Evolutionary conservation across 2,113 vertebrate species (phyloP).

Genomic region (Laterallus jamaicensis): DNA sequence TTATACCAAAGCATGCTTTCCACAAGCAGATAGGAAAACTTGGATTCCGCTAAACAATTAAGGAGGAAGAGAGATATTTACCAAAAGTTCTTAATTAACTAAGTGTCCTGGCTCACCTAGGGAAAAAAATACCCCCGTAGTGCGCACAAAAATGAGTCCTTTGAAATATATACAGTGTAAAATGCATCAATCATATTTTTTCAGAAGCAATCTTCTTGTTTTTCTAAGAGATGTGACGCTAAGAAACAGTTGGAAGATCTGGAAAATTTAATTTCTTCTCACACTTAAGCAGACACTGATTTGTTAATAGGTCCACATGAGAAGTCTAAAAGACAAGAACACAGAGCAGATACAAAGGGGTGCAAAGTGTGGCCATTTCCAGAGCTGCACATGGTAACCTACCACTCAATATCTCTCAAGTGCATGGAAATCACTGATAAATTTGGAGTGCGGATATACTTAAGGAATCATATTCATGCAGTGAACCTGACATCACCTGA

Average conservation of each 20-base stretch:
- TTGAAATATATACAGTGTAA: not conserved
- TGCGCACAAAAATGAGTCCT: not conserved
- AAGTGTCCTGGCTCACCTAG: not conserved
- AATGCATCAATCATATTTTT: not conserved
- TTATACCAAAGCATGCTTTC: not conserved
- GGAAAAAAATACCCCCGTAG: rapidly evolving
- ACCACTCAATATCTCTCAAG: not conserved
- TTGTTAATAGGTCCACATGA: not conserved
- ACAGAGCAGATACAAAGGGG: not conserved
- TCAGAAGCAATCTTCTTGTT: not conserved
- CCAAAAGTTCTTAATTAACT: constrained; percentile 7
- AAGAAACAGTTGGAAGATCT: not conserved
- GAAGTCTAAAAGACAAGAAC: not conserved
- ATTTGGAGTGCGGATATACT: not conserved
- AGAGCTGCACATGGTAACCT: not conserved
- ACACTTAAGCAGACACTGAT: not conserved
- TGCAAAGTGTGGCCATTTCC: not conserved
- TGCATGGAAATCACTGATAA: not conserved
- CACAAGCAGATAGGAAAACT: not conserved
- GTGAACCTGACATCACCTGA: rapidly evolving
- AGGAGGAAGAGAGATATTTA: not conserved
- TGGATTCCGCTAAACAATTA: not conserved
- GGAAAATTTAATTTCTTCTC: not conserved
- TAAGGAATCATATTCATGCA: not conserved
- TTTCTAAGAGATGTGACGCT: not conserved